Conservation (phyloP, 37 sponge, comb jelly and placozoan species). For the Chondrosia reniformis region DNA sequence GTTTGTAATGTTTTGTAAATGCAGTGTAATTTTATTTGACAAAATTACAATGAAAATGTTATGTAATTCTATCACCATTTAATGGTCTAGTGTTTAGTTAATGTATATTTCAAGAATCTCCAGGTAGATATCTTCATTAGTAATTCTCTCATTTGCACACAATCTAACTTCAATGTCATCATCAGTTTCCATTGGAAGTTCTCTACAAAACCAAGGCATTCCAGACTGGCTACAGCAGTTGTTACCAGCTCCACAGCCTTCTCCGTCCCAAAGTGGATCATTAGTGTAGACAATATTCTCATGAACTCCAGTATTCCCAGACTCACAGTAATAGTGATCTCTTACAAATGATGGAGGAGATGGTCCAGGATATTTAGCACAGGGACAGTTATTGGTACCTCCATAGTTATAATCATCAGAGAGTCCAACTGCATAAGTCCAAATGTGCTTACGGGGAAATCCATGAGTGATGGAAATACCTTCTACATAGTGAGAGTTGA, state of each 20-base stretch:
- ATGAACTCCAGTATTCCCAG: slow-evolving; percentile 1
- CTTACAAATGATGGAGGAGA: slow-evolving; percentile 15
- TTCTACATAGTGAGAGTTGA: slow-evolving; percentile 16
- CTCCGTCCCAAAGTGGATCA: slow-evolving; percentile 23
- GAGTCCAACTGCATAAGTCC: slow-evolving; percentile 5
- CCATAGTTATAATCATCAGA: background rate
- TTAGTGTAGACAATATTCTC: background rate
- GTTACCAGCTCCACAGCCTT: slow-evolving; percentile 11
- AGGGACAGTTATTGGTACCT: slow-evolving; percentile 17
- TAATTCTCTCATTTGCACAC: background rate
- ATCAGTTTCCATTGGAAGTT: background rate
- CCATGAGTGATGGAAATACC: slow-evolving; percentile 19
- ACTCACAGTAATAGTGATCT: slow-evolving; percentile 5
- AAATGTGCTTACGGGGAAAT: background rate
- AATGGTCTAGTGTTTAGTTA: background rate
- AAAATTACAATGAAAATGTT: no score
- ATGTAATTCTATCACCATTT: background rate
- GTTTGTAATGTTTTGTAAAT: background rate
- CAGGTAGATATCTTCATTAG: slow-evolving; percentile 10
- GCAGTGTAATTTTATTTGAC: no score
- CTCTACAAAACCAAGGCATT: slow-evolving; percentile 24
- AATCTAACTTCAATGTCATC: slow-evolving; percentile 18
- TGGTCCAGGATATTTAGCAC: background rate
- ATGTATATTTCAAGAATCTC: slow-evolving; percentile 11
- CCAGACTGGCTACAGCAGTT: slow-evolving; percentile 13